These are phyloP conservation scores for Ypsolopha scabrella DNA, from an alignment of 2,888 invertebrate genomes.

Conservation along the genomic window DNA sequence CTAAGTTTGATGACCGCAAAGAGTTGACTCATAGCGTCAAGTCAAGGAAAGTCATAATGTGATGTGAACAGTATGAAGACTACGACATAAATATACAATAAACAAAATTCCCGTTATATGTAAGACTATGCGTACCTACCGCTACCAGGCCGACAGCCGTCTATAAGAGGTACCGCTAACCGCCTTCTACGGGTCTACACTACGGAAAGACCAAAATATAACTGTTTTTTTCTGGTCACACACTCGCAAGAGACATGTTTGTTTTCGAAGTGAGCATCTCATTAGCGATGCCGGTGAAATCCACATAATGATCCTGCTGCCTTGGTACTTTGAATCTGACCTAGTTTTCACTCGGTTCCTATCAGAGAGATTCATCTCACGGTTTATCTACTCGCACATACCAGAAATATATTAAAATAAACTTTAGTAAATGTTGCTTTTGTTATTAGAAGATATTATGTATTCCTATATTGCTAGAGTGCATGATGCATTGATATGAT, in stretches of 20 bases:
- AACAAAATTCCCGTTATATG: background rate
- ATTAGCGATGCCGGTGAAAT: conserved; percentile 33
- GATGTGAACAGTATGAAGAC: too few species aligned
- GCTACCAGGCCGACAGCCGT: conserved; percentile 31
- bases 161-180: conserved; percentile 45
- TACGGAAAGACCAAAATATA: conserved; percentile 42
- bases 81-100: too few species aligned
- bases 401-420: too few species aligned
- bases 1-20: too few species aligned
- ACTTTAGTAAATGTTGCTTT: too few species aligned
- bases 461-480: too few species aligned
- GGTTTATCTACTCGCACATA: too few species aligned
- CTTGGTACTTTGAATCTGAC: conserved; percentile 28
- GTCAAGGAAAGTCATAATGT: background rate
- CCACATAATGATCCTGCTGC: conserved; percentile 13
- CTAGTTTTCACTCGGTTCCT: conserved; percentile 13
- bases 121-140: conserved; percentile 5
- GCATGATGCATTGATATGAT: too few species aligned
- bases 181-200: conserved; percentile 35
- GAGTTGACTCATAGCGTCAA: too few species aligned
- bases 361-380: too few species aligned
- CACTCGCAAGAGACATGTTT: conserved; percentile 23
- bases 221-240: conserved; percentile 41
- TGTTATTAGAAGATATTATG: too few species aligned
- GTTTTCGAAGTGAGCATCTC: conserved; percentile 28